A percentile compares a stretch with the other conserved stretches of the same genome.
Conservation (phyloP, 2,797 vertebrate genomes). For the Microctenopoma stevenorrisi region DNA sequence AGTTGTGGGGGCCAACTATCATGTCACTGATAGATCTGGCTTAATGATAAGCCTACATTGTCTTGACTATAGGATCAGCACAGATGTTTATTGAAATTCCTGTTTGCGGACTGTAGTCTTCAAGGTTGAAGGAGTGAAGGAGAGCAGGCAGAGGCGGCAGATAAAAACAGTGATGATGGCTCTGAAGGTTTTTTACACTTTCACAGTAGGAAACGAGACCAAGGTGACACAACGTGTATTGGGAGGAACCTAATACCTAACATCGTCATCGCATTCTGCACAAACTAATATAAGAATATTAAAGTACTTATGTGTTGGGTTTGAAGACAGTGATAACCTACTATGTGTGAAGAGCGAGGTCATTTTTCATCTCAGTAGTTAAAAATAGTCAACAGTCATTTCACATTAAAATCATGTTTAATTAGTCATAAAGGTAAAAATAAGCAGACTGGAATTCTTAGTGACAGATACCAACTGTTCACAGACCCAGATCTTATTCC, state of each 20-base stretch:
- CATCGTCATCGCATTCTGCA: not conserved
- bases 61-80: slow-evolving; percentile 34
- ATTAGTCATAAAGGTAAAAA: too few species aligned
- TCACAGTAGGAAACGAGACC: not conserved
- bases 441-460: too few species aligned
- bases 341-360: too few species aligned
- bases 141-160: slow-evolving; percentile 16
- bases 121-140: slow-evolving; percentile 39
- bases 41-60: slow-evolving; percentile 48
- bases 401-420: too few species aligned
- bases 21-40: slow-evolving; percentile 19
- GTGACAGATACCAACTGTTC: too few species aligned
- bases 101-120: slow-evolving; percentile 44
- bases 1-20: not conserved
- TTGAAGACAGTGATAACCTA: too few species aligned
- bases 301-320: not conserved
- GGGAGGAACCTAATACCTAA: not conserved
- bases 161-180: slow-evolving; percentile 16
- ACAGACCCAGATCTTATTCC: too few species aligned
- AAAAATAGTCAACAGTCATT: too few species aligned
- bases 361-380: too few species aligned
- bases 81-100: slow-evolving; percentile 42
- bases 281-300: not conserved
- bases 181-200: not conserved
- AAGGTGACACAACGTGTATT: slow-evolving; percentile 14